These are phyloP conservation scores for Pyrrhia umbra DNA, from an alignment of 2,888 invertebrate genomes.

Conservation along the genomic window DNA sequence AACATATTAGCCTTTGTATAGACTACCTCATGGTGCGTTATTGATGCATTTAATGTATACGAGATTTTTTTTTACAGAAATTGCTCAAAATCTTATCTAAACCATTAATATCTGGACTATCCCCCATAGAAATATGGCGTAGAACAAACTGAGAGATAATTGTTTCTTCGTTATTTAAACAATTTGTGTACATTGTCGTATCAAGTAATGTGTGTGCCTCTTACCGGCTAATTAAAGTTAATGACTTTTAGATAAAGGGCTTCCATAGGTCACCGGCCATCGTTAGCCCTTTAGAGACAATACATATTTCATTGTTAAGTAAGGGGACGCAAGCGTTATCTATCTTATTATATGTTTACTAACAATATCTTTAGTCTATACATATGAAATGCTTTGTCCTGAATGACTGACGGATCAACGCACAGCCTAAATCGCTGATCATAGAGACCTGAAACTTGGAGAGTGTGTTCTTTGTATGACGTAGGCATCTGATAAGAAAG, in stretches of 20 bases:
- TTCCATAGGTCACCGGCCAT: slow-evolving; percentile 45
- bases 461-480: too few relatives aligned
- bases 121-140: neutral
- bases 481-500: too few relatives aligned
- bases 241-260: slow-evolving; percentile 54
- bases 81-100: neutral
- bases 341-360: slow-evolving; percentile 21
- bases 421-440: too few relatives aligned
- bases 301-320: slow-evolving; percentile 30
- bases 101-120: neutral
- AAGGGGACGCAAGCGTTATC: slow-evolving; percentile 28
- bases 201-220: slow-evolving; percentile 29
- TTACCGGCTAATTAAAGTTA: slow-evolving; percentile 52
- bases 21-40: too few relatives aligned
- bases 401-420: too few relatives aligned
- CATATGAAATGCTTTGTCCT: too few relatives aligned
- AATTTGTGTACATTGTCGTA: slow-evolving; percentile 33
- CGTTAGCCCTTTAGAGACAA: slow-evolving; percentile 15
- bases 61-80: neutral
- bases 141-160: slow-evolving; percentile 6
- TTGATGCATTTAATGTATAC: neutral
- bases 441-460: too few relatives aligned
- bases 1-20: too few relatives aligned
- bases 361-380: neutral
- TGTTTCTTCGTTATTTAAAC: slow-evolving; percentile 24